Percentiles rank a stretch among this genome's conserved stretches.
These are phyloP conservation scores for Melanotaenia pygmaea DNA, from an alignment of 2,797 vertebrate species.

Conservation along the genomic window DNA sequence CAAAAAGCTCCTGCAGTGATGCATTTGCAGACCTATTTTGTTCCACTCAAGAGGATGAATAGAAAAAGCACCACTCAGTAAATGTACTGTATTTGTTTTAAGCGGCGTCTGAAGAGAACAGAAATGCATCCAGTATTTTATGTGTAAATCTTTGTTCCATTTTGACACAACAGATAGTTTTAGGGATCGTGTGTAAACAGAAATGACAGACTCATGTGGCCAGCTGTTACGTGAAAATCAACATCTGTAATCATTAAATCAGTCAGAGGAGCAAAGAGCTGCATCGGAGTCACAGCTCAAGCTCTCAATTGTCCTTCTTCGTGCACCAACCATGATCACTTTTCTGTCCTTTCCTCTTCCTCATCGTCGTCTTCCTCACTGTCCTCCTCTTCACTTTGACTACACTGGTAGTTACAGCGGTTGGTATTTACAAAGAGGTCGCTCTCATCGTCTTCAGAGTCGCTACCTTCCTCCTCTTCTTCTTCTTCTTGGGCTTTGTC, in stretches of 20 bases:
- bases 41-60: neutral
- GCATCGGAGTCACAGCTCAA: slow-evolving; percentile 6
- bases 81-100: neutral
- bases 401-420: slow-evolving; percentile 84
- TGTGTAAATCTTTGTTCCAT: neutral
- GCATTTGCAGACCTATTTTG: neutral
- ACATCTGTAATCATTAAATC: slow-evolving; percentile 1
- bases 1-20: neutral
- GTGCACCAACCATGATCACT: slow-evolving; percentile 17
- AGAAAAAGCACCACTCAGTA: neutral
- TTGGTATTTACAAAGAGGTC: slow-evolving; percentile 95
- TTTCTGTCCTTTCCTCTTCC: slow-evolving; percentile 49
- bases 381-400: slow-evolving; percentile 83
- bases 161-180: slow-evolving; percentile 1
- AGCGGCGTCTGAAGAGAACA: too few species aligned
- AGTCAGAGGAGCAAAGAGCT: slow-evolving; percentile 11
- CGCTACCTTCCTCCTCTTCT: slow-evolving; percentile 45
- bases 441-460: slow-evolving; percentile 86
- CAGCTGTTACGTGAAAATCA: slow-evolving; percentile 6
- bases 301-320: slow-evolving; percentile 2
- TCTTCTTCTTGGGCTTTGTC: slow-evolving; percentile 64
- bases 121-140: neutral
- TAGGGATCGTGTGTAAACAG: neutral
- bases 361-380: slow-evolving; percentile 51
- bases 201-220: neutral